Evolutionary conservation across 2,888 invertebrate species (phyloP).

Genomic region (Gnatocerus cornutus): DNA sequence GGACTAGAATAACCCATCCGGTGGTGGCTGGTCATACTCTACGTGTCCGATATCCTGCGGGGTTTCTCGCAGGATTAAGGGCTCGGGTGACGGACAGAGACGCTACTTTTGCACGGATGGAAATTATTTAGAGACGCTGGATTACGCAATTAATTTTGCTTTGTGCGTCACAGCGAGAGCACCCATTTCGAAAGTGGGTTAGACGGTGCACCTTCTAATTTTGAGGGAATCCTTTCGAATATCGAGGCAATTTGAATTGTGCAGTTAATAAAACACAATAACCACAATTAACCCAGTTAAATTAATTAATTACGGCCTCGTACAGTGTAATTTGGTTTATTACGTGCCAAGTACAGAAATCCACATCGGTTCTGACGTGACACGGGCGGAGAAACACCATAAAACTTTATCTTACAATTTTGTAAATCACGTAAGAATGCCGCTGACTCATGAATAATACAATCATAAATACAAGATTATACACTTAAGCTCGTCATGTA

Average conservation of each 20-base stretch:
- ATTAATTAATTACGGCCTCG: constrained; percentile 37
- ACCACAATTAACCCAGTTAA: constrained; percentile 40
- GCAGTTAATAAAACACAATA: constrained; percentile 32
- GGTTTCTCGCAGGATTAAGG: constrained; percentile 45
- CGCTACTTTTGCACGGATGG: constrained; percentile 11
- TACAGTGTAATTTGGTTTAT: constrained; percentile 30
- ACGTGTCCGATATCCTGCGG: constrained; percentile 36
- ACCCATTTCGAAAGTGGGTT: constrained; percentile 20
- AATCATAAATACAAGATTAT: constrained; percentile 46
- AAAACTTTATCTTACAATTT: constrained; percentile 38
- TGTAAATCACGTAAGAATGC: constrained; percentile 43
- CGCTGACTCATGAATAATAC: constrained; percentile 46
- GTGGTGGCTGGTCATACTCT: constrained; percentile 49
- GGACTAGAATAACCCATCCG: constrained; percentile 61
- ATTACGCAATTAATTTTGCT: constrained; percentile 32
- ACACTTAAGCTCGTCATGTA: constrained; percentile 43
- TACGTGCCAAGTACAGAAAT: constrained; percentile 27
- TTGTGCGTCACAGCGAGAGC: constrained; percentile 23
- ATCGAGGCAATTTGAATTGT: constrained; percentile 17
- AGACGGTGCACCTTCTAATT: not conserved
- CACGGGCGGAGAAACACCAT: constrained; percentile 23
- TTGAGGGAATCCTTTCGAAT: constrained; percentile 8
- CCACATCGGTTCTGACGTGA: constrained; percentile 20
- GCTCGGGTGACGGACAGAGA: constrained; percentile 10
- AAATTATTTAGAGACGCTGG: constrained; percentile 29